Base-by-base conservation (phyloP, 2,888 invertebrate genomes). In the Dicyrtoma fusca region DNA sequence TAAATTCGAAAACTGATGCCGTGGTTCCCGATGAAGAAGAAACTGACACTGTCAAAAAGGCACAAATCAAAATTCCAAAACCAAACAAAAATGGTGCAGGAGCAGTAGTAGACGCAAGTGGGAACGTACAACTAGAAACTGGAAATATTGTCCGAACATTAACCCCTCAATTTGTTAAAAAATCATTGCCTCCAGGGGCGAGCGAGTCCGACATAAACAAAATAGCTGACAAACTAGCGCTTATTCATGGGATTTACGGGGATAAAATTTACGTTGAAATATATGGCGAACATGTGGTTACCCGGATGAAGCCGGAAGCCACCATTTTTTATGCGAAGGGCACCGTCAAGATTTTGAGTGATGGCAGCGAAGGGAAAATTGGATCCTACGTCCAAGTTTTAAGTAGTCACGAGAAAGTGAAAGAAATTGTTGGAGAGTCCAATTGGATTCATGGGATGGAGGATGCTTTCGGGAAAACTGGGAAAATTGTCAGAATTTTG, bases 181-280 rank as follows among this genome's bases (percentile, higher is more conserved):
- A 25, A n/a, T 1, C 26, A n/a, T n/a, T 55, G 2, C 55, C 55
- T 5, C 21, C 19, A 55, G 55, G 13, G 13, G 19, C 23, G 4
- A 19, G 55, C 23, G 21, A 17, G 19, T 19, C 19, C 2, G 19
- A 21, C 2, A 23, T n/a, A 2, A 11, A 59, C 11, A 19, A 34
- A 17, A 11, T 68, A 8, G 68, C 68, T 13, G 42, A 55, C n/a
- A 34, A 55, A n/a, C 17, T 21, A 17, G 68, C 68, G 2, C 14
- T 55, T 4, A 55, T 68, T 10, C 68, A 68, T 42, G 68, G 55
- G 23, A 68, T 68, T n/a, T 26, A n/a, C 3, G 68, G 53, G 8
- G 68, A 53, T 10, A 53, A 59, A 26, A 23, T 55, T 17, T 68
- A 55, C 34, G 34, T 68, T 2, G 68, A 68, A n/a, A 14, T 68